These are phyloP conservation scores for Mythimna loreyi DNA, from an alignment of 2,888 invertebrate species.

Conservation along the genomic window DNA sequence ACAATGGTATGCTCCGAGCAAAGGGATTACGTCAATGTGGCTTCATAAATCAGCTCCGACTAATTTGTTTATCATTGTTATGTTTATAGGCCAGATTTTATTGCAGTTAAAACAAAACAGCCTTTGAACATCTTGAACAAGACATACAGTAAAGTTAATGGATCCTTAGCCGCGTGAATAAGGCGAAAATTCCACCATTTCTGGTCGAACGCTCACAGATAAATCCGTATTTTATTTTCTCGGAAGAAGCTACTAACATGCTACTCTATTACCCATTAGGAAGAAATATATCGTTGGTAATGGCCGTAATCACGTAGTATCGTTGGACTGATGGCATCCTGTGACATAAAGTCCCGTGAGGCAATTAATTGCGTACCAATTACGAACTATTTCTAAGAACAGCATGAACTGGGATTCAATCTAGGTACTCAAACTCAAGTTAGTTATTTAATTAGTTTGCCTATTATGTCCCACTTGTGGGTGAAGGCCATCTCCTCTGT, in stretches of 20 bases:
- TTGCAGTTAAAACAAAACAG: constrained; percentile 61
- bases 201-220: constrained; percentile 34
- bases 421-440: not conserved
- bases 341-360: constrained; percentile 35
- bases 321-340: constrained; percentile 54
- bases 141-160: constrained; percentile 62
- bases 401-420: constrained; percentile 30
- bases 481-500: no score
- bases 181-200: constrained; percentile 24
- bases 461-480: no score
- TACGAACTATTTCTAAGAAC: constrained; percentile 26
- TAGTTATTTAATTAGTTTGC: no score
- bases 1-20: constrained; percentile 65
- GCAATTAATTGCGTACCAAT: constrained; percentile 31
- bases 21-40: constrained; percentile 68
- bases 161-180: constrained; percentile 50
- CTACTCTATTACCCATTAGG: constrained; percentile 68
- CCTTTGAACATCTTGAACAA: constrained; percentile 66
- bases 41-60: constrained; percentile 70
- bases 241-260: constrained; percentile 58
- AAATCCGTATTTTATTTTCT: constrained; percentile 59
- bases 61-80: constrained; percentile 75
- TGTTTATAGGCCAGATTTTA: constrained; percentile 64
- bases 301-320: constrained; percentile 65
- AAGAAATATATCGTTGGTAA: constrained; percentile 70